Base-by-base conservation (phyloP, 2,797 vertebrate genomes). In the Peromyscus melanophrys region DNA sequence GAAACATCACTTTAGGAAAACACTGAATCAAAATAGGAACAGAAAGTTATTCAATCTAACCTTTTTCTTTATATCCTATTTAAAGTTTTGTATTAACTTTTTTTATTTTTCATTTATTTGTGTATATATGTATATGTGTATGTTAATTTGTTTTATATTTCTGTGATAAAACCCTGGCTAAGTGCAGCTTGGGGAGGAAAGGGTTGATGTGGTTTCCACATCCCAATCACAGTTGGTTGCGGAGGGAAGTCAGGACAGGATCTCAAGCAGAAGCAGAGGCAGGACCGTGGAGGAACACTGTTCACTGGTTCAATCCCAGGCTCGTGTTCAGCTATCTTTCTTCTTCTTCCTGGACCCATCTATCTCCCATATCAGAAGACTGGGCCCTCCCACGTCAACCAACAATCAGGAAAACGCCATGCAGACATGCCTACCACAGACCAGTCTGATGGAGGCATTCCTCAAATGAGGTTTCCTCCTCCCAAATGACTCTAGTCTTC, bases 1-100 rank as follows among this genome's bases (percentile, higher is more conserved):
- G 86, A 86, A 90, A 31, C 25, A 86, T 97, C 94, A 95, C 76
- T 94, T 86, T 96, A 90, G 85, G 73, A 94, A 87, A 91, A 55
- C 49, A 90, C 21, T 52, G 88, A 46, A 83, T 92, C 37, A 89
- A 92, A 95, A 94, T 88, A 76, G 55, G 23, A 65, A 57, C 34
- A 94, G 71, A 85, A 90, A 96, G 14, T 65, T 85, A 94, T 63
- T 90, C 10, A 49, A 61, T 80, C 25, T 13, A 21, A 19, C 11
- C n/a, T 96, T 43, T 93, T 89, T 82, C 69, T 83, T 85, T 59
- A 69, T 40, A 43, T 43, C 31, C 59, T 82, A 8, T 21, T 34
- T 59, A 61, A 89, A 89, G 27, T 88, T 75, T 73, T 55, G 16
- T 57, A 57, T 88, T 61, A 46, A 59, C 19, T 19, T 84, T 52